Evolutionary conservation across 2,888 invertebrate species (phyloP).

Genomic region (Eupithecia exiguata): DNA sequence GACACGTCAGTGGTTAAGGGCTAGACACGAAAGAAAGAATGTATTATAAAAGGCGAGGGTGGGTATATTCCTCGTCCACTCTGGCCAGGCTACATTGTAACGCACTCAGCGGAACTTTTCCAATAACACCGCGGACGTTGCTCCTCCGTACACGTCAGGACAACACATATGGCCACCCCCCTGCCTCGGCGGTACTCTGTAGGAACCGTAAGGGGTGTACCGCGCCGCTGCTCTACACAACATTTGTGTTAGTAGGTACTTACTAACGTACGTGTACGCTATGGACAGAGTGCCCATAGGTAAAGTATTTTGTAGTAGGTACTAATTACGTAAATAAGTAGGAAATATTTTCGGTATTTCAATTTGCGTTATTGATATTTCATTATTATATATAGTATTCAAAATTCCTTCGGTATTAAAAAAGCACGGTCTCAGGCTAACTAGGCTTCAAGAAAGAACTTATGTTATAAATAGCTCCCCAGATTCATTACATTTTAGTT

Average conservation of each 20-base stretch:
- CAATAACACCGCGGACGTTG: constrained; percentile 53
- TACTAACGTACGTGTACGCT: no score
- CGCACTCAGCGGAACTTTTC: constrained; percentile 58
- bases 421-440: neutral
- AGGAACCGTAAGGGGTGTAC: neutral
- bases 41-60: neutral
- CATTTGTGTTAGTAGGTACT: neutral
- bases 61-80: neutral
- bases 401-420: neutral
- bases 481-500: no score
- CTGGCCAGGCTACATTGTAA: constrained; percentile 50
- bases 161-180: constrained; percentile 25
- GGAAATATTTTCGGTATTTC: neutral
- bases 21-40: neutral
- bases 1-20: no score
- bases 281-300: no score
- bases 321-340: neutral
- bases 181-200: neutral
- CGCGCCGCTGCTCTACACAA: neutral
- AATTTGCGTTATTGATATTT: neutral
- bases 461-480: no score
- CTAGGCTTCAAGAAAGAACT: neutral
- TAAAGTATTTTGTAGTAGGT: neutral
- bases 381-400: no score
- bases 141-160: constrained; percentile 45